phyloP scores from a whole-genome alignment of 2,113 vertebrate genomes.

The cat (Felis catus) region DNA sequence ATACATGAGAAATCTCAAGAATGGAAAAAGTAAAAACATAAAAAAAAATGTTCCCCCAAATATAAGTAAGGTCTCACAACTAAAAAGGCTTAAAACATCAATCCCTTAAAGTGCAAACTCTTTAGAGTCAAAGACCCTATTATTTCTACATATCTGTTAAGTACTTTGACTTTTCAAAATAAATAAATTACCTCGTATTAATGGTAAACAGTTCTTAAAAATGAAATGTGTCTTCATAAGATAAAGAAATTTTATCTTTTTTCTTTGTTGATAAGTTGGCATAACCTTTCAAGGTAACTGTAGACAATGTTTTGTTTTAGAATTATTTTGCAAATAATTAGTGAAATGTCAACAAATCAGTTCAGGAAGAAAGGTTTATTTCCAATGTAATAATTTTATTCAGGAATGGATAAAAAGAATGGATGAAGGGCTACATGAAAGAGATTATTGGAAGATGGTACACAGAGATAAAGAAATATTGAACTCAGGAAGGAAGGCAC shows the following conservation, averaged over 20 bases:
- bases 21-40: not conserved
- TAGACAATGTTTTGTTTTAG: not conserved
- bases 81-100: constrained; percentile 1
- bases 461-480: not conserved
- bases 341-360: constrained; percentile 20
- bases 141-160: not conserved
- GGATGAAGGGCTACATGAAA: not conserved
- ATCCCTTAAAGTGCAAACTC: not conserved
- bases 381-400: not conserved
- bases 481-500: not conserved
- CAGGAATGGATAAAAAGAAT: not conserved
- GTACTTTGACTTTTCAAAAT: not conserved
- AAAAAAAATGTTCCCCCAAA: not conserved
- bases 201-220: not conserved
- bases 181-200: not conserved
- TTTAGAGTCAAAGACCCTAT: not conserved
- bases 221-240: not conserved
- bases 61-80: not conserved
- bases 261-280: not conserved
- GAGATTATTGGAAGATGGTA: not conserved
- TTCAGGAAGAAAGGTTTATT: not conserved
- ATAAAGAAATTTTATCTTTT: not conserved
- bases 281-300: constrained; percentile 5
- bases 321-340: constrained; percentile 37
- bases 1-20: not conserved